Evolutionary conservation across 2,797 vertebrate species (phyloP).

Genomic region (Vireo griseus): DNA sequence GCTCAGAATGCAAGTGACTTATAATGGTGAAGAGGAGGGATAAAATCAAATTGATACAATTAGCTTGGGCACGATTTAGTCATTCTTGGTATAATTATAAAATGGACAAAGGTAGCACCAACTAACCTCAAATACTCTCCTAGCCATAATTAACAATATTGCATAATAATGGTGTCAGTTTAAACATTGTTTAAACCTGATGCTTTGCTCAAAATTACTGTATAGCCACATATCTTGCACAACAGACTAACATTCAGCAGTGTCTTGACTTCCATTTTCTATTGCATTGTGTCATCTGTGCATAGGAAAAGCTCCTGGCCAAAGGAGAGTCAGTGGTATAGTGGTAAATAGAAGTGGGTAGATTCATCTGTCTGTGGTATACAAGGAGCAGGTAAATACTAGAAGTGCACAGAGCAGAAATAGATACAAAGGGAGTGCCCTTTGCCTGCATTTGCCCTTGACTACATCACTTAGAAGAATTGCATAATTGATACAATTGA

Average conservation of each 20-base stretch:
- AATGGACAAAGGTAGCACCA: constrained; percentile 59
- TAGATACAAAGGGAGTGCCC: constrained; percentile 46
- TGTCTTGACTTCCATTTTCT: constrained; percentile 45
- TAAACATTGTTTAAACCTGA: constrained; percentile 35
- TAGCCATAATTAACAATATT: constrained; percentile 57
- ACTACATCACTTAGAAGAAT: constrained; percentile 43
- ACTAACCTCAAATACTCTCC: constrained; percentile 49
- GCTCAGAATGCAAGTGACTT: neutral
- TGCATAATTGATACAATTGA: constrained; percentile 65
- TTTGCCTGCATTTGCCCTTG: constrained; percentile 32
- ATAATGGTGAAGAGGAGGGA: neutral
- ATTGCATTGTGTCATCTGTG: neutral
- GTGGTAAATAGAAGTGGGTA: constrained; percentile 10
- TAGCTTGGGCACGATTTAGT: constrained; percentile 47
- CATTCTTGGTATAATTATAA: constrained; percentile 37
- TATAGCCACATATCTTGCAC: constrained; percentile 33
- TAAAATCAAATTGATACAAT: constrained; percentile 53
- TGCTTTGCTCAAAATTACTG: constrained; percentile 44
- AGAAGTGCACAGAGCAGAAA: neutral
- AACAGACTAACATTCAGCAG: neutral
- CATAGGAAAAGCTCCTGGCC: constrained; percentile 29
- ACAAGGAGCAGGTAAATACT: constrained; percentile 12
- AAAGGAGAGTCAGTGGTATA: constrained; percentile 8
- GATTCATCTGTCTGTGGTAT: constrained; percentile 33
- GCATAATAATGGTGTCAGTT: constrained; percentile 56